A percentile compares a stretch with the other conserved stretches of the same genome.
Conservation (phyloP, 64 coral and sea anemone genomes). For the Exaiptasia diaphana region DNA sequence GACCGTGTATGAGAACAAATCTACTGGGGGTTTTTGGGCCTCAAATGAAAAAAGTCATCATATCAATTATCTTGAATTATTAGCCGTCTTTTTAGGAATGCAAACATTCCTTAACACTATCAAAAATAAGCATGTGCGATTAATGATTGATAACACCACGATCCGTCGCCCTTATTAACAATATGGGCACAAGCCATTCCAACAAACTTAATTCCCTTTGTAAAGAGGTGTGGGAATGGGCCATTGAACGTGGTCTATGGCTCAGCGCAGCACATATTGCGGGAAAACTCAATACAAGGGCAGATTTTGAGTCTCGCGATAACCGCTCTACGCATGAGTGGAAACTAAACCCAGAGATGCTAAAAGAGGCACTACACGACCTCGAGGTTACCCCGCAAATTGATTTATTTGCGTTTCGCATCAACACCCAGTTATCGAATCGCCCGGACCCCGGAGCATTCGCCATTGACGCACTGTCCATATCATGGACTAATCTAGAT, state of each 20-base stretch:
- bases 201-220: slow-evolving; percentile 41
- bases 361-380: background rate
- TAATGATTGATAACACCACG: slow-evolving; percentile 65
- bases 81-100: slow-evolving; percentile 16
- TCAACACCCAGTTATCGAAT: background rate
- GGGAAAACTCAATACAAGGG: background rate
- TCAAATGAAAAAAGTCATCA: background rate
- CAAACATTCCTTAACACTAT: slow-evolving; percentile 10
- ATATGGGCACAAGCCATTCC: slow-evolving; percentile 52
- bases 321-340: slow-evolving; percentile 21
- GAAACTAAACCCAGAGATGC: slow-evolving; percentile 19
- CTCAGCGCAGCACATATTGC: slow-evolving; percentile 31
- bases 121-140: slow-evolving; percentile 21
- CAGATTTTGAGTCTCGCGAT: slow-evolving; percentile 39
- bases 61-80: slow-evolving; percentile 40
- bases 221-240: slow-evolving; percentile 41
- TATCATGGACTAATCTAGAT: slow-evolving; percentile 34
- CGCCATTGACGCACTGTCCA: slow-evolving; percentile 42
- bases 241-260: slow-evolving; percentile 35
- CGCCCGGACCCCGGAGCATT: background rate
- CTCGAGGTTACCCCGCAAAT: slow-evolving; percentile 6
- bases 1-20: background rate
- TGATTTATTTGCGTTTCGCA: slow-evolving; percentile 23
- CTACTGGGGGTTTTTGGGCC: slow-evolving; percentile 32
- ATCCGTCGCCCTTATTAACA: slow-evolving; percentile 13